Percentiles rank a stretch among this genome's conserved stretches.
Conservation (phyloP, 2,888 invertebrate genomes). For the Choreutis nemorana region DNA sequence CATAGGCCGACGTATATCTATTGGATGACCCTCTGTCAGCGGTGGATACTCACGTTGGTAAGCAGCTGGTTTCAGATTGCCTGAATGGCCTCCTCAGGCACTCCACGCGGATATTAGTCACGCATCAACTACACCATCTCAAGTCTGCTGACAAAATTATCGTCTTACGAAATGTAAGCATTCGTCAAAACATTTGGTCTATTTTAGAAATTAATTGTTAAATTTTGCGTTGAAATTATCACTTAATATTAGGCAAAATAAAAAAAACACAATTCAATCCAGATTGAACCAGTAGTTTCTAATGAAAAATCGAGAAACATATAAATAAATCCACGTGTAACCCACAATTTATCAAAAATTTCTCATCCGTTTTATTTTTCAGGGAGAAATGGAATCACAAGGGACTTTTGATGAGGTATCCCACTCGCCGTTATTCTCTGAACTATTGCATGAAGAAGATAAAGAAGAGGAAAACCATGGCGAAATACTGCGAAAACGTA, state of each 20-base stretch:
- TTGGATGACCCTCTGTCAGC: conserved; percentile 81
- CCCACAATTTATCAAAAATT: too few species aligned
- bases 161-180: conserved; percentile 71
- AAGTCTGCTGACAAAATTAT: conserved; percentile 71
- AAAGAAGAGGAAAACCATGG: too few species aligned
- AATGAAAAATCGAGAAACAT: too few species aligned
- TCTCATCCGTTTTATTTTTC: too few species aligned
- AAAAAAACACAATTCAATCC: too few species aligned
- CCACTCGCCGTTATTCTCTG: conserved; percentile 52
- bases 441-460: conserved; percentile 51
- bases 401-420: conserved; percentile 66
- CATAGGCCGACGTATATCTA: conserved; percentile 74
- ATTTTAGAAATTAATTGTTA: too few species aligned
- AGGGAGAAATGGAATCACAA: conserved; percentile 70
- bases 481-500: conserved; percentile 29
- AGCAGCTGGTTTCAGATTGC: conserved; percentile 75
- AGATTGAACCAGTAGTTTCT: too few species aligned
- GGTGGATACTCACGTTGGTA: conserved; percentile 77
- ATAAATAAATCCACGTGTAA: too few species aligned
- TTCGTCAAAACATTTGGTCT: too few species aligned
- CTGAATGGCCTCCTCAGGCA: conserved; percentile 66
- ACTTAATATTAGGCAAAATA: too few species aligned
- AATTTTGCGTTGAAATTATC: too few species aligned
- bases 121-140: conserved; percentile 84
- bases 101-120: conserved; percentile 79